These are phyloP conservation scores for Platyura marginata DNA, from an alignment of 1,140 invertebrate species.

Conservation along the genomic window DNA sequence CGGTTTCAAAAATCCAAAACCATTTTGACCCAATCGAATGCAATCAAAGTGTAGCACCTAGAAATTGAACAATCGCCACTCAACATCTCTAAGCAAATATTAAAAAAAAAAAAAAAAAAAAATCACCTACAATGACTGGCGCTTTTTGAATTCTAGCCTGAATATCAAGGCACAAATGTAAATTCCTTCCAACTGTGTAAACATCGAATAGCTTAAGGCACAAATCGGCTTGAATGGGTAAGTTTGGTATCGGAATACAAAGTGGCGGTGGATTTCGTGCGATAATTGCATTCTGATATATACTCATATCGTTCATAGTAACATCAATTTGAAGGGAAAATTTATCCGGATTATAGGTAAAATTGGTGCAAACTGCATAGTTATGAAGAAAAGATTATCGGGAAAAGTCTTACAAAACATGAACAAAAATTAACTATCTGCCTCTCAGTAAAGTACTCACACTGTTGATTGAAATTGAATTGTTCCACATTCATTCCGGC, in stretches of 20 bases:
- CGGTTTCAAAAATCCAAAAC: constrained; percentile 33
- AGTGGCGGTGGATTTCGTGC: constrained; percentile 52
- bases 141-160: constrained; percentile 38
- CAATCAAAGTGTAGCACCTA: constrained; percentile 46
- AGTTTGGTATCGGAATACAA: constrained; percentile 43
- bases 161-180: constrained; percentile 53
- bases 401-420: background rate
- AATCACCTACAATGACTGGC: constrained; percentile 31
- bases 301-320: constrained; percentile 30
- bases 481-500: constrained; percentile 15
- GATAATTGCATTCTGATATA: constrained; percentile 31
- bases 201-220: constrained; percentile 54
- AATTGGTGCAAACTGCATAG: constrained; percentile 33
- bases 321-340: constrained; percentile 33
- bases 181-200: constrained; percentile 30
- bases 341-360: constrained; percentile 33
- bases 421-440: too few relatives aligned
- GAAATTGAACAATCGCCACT: background rate
- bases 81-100: constrained; percentile 6
- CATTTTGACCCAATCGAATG: constrained; percentile 36
- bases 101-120: background rate
- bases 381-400: background rate
- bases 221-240: constrained; percentile 35
- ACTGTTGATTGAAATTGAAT: constrained; percentile 6
- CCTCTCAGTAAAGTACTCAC: too few relatives aligned